Evolutionary conservation across 1,140 invertebrate species (phyloP).

Genomic region (Helicoverpa zea): DNA sequence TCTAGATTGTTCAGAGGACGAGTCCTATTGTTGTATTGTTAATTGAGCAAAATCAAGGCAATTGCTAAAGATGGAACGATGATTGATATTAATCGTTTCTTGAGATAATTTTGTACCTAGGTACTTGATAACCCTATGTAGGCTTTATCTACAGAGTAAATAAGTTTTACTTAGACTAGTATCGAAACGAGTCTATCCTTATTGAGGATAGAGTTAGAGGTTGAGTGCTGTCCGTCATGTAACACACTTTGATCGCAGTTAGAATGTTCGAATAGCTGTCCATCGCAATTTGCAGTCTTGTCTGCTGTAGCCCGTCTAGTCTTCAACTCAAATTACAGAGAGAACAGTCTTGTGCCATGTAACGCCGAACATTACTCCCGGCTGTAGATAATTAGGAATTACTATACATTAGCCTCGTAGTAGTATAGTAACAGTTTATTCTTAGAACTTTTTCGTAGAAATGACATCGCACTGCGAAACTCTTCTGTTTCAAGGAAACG

Average conservation of each 20-base stretch:
- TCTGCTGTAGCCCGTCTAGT: slow-evolving; percentile 13
- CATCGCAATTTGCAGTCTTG: not conserved
- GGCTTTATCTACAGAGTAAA: not conserved
- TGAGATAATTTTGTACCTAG: slow-evolving; percentile 10
- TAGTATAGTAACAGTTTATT: slow-evolving; percentile 39
- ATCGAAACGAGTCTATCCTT: not conserved
- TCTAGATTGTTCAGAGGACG: slow-evolving; percentile 11
- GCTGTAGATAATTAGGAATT: slow-evolving; percentile 11
- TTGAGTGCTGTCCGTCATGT: not conserved
- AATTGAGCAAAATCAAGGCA: slow-evolving; percentile 33
- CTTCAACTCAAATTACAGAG: slow-evolving; percentile 22
- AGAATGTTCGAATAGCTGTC: slow-evolving; percentile 1
- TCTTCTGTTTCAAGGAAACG: slow-evolving; percentile 64
- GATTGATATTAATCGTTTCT: slow-evolving; percentile 1
- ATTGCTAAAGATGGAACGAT: slow-evolving; percentile 4
- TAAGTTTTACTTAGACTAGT: not conserved
- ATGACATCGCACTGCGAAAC: slow-evolving; percentile 46
- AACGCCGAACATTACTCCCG: slow-evolving; percentile 7
- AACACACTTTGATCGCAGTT: slow-evolving; percentile 8
- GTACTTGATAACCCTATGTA: not conserved
- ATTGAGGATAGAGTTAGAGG: not conserved
- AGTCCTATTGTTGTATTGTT: not conserved
- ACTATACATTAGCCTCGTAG: not conserved
- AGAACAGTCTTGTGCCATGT: not conserved
- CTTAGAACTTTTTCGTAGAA: slow-evolving; percentile 46